Conservation (phyloP, 2,797 vertebrate species). For the Phyllotis vaccarum region DNA sequence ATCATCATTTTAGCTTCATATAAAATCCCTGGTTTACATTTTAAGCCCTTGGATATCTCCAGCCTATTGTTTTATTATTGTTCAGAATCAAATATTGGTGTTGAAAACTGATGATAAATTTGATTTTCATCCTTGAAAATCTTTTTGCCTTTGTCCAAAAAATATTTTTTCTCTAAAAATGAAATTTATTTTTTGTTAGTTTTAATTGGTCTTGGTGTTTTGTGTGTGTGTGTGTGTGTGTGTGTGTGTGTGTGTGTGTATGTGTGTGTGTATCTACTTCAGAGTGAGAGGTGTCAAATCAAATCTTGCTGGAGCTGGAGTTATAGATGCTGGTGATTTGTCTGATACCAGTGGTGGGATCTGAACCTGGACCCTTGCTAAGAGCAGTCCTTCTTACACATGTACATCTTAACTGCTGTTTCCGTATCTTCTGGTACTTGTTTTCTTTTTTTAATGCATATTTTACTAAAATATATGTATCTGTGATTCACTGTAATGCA, state of each 20-base stretch:
- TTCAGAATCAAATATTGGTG: slow-evolving; percentile 40
- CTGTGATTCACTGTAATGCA: neutral
- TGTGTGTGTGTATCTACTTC: neutral
- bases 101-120: slow-evolving; percentile 41
- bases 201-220: neutral
- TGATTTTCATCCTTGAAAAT: slow-evolving; percentile 14
- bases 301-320: neutral
- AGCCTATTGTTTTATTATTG: slow-evolving; percentile 49
- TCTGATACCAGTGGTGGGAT: neutral
- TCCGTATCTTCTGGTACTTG: neutral
- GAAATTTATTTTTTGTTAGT: neutral
- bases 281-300: neutral
- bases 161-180: slow-evolving; percentile 1
- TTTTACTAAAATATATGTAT: slow-evolving; percentile 22
- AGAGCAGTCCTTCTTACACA: neutral
- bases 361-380: neutral
- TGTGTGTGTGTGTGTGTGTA: too few species aligned
- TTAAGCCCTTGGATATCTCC: slow-evolving; percentile 44
- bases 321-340: neutral
- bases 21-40: slow-evolving; percentile 36
- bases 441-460: neutral
- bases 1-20: slow-evolving; percentile 43
- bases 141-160: slow-evolving; percentile 9
- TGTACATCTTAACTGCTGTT: neutral
- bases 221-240: too few species aligned